Percentiles rank a stretch among this genome's conserved stretches.
These are phyloP conservation scores for Eutrigla gurnardus DNA, from an alignment of 2,797 vertebrate species.

Conservation along the genomic window DNA sequence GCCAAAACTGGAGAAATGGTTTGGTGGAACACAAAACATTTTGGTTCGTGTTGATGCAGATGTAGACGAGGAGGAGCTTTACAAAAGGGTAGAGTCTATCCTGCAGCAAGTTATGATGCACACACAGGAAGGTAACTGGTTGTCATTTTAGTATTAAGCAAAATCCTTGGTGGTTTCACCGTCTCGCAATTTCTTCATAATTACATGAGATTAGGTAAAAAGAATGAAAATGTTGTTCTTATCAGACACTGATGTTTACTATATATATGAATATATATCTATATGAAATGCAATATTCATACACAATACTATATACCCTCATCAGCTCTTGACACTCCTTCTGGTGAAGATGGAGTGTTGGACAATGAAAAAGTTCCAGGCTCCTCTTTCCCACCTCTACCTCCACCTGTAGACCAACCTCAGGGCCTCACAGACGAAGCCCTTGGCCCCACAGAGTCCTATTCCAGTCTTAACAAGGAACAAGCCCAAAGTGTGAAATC, in stretches of 20 bases:
- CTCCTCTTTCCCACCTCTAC: not conserved
- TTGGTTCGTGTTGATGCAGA: constrained; percentile 88
- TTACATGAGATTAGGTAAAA: not conserved
- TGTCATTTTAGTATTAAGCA: not conserved
- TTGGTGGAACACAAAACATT: constrained; percentile 84
- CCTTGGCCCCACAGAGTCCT: constrained; percentile 3
- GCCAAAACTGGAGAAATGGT: constrained; percentile 90
- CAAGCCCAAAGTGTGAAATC: constrained; percentile 20
- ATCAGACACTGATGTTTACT: not conserved
- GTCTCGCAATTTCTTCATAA: not conserved
- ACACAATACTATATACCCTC: constrained; percentile 7
- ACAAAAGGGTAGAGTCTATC: constrained; percentile 82
- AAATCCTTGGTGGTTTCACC: not conserved
- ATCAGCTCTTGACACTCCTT: constrained; percentile 1
- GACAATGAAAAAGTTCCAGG: constrained; percentile 17
- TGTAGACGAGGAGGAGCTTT: constrained; percentile 79
- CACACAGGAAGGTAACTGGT: constrained; percentile 70
- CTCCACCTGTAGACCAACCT: constrained; percentile 16
- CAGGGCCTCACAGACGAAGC: constrained; percentile 2
- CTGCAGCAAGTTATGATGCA: constrained; percentile 75
- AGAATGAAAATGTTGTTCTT: not conserved
- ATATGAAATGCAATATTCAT: not conserved
- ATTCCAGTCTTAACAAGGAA: constrained; percentile 24
- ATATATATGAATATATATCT: too few relatives aligned
- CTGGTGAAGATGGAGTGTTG: constrained; percentile 21